A percentile compares a stretch with the other conserved stretches of the same genome.
Evolutionary conservation across 2,113 vertebrate genomes (phyloP).

Genomic region (Tringa solitaria): DNA sequence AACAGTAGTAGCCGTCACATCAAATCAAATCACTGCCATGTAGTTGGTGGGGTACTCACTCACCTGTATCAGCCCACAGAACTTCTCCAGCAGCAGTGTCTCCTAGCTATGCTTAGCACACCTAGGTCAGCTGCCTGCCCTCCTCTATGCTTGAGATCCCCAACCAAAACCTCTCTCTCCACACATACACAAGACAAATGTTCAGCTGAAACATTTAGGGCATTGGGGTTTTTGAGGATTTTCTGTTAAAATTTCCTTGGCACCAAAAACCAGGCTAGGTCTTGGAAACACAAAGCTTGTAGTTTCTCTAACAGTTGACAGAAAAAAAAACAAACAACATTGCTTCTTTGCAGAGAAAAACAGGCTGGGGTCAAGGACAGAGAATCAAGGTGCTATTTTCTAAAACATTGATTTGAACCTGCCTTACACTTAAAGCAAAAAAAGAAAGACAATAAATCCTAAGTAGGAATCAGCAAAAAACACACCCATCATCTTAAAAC

Average conservation of each 20-base stretch:
- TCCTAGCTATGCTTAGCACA: neutral
- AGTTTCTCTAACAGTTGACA: neutral
- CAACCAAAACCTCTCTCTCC: neutral
- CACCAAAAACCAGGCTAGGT: neutral
- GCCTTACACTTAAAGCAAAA: constrained; percentile 2
- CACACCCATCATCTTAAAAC: neutral
- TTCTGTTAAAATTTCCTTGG: neutral
- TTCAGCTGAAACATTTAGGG: neutral
- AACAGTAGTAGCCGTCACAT: neutral
- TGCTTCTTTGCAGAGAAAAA: neutral
- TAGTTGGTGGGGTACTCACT: neutral
- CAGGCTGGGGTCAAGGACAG: neutral
- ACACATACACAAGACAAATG: neutral
- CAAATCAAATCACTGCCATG: neutral
- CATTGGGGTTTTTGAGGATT: neutral
- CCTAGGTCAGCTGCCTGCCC: neutral
- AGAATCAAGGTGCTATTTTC: neutral
- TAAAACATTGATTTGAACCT: constrained; percentile 31
- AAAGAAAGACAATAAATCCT: constrained; percentile 4
- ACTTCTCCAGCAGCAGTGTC: neutral
- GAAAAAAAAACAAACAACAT: neutral
- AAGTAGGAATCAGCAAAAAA: neutral
- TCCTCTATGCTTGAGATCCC: neutral
- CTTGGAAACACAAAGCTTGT: neutral
- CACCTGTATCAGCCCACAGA: neutral